Percentiles rank a stretch among this genome's conserved stretches.
phyloP scores from a whole-genome alignment of 2,888 invertebrate genomes.

The Stegana nigrithorax region DNA sequence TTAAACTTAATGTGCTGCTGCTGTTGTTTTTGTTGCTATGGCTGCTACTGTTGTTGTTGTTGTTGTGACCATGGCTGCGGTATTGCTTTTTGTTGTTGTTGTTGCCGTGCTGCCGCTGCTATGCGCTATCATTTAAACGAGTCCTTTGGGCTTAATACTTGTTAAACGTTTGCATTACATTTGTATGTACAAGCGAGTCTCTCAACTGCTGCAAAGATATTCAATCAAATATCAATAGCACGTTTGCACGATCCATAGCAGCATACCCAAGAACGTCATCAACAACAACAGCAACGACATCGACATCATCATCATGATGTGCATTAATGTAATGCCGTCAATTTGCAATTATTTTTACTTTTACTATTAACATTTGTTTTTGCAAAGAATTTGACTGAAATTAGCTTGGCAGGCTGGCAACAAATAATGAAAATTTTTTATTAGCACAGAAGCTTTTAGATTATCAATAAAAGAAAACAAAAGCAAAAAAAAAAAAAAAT shows the following conservation, averaged over 20 bases:
- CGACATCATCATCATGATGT: constrained; percentile 33
- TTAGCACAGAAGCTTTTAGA: too few species aligned
- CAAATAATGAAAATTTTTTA: too few species aligned
- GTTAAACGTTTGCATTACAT: constrained; percentile 38
- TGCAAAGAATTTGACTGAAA: too few species aligned
- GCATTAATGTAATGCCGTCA: too few species aligned
- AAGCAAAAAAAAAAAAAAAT: too few species aligned
- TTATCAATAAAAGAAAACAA: too few species aligned
- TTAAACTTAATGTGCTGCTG: constrained; percentile 36
- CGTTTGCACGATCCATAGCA: too few species aligned
- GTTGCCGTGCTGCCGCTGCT: too few species aligned
- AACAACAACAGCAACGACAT: not conserved
- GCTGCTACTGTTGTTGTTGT: not conserved
- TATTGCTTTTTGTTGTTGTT: constrained; percentile 13
- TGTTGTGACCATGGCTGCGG: constrained; percentile 6
- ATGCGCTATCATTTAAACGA: constrained; percentile 53
- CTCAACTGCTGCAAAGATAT: constrained; percentile 53
- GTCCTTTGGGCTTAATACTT: constrained; percentile 52
- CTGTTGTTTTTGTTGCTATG: not conserved
- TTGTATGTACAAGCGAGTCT: constrained; percentile 46
- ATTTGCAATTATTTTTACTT: not conserved
- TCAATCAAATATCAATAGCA: constrained; percentile 42
- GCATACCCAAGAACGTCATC: too few species aligned
- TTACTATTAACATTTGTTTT: too few species aligned
- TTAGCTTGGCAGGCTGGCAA: too few species aligned